Percentiles rank a stretch among this genome's conserved stretches.
Evolutionary conservation across 2,888 invertebrate species (phyloP).

Genomic region (Brachypalpus laphriformis): DNA sequence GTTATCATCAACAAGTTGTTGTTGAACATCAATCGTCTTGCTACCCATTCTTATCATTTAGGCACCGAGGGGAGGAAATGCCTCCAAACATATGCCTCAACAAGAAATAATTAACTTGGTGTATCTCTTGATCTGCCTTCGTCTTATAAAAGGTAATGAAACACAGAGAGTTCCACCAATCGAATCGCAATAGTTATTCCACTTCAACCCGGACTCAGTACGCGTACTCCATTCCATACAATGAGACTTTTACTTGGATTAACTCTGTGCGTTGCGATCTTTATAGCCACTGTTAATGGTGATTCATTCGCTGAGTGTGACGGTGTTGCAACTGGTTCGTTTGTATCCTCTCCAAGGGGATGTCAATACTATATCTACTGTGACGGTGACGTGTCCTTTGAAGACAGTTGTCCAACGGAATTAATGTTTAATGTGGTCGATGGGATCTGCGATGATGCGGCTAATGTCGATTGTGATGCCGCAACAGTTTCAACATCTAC

Average conservation of each 20-base stretch:
- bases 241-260: slow-evolving; percentile 19
- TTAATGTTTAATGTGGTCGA: slow-evolving; percentile 77
- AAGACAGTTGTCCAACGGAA: slow-evolving; percentile 78
- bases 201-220: not conserved
- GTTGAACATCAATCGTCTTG: slow-evolving; percentile 16
- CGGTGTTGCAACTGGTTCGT: slow-evolving; percentile 74
- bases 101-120: slow-evolving; percentile 57
- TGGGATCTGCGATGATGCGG: slow-evolving; percentile 76
- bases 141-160: slow-evolving; percentile 25
- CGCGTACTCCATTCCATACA: not conserved
- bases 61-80: not conserved
- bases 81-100: slow-evolving; percentile 16
- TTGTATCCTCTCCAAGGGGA: slow-evolving; percentile 75
- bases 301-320: slow-evolving; percentile 77
- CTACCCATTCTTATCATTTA: slow-evolving; percentile 21
- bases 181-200: not conserved
- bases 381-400: slow-evolving; percentile 76
- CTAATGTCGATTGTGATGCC: slow-evolving; percentile 75
- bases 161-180: not conserved
- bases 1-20: slow-evolving; percentile 36
- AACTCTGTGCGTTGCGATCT: not conserved
- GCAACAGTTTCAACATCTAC: slow-evolving; percentile 20
- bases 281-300: slow-evolving; percentile 30
- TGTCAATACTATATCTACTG: slow-evolving; percentile 79
- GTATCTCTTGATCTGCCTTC: not conserved